Conservation (phyloP, 2,113 vertebrate species). For the Crocuta crocuta region DNA sequence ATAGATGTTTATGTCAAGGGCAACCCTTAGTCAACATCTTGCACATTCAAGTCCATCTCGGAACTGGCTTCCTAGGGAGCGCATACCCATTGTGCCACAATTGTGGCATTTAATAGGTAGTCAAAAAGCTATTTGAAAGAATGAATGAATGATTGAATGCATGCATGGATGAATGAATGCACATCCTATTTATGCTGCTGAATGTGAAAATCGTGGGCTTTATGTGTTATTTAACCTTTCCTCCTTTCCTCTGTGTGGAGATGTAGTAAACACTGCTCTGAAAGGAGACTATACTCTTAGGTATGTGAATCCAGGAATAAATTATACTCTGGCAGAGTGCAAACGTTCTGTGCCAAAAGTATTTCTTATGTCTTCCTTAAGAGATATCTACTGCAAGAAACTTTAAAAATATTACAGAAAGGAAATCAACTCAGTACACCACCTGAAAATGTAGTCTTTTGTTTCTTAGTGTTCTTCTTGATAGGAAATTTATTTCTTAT, state of each 20-base stretch:
- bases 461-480: not conserved
- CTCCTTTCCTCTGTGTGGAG: not conserved
- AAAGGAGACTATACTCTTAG: slow-evolving; percentile 41
- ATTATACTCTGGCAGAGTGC: slow-evolving; percentile 32
- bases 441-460: slow-evolving; percentile 60
- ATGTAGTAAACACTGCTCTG: slow-evolving; percentile 46
- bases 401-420: slow-evolving; percentile 61
- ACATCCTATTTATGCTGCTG: slow-evolving; percentile 28
- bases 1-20: slow-evolving; percentile 22
- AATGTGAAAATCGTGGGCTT: slow-evolving; percentile 36
- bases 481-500: not conserved
- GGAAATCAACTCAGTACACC: slow-evolving; percentile 55
- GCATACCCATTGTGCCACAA: not conserved
- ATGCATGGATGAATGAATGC: not conserved
- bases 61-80: not conserved
- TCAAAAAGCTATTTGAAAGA: not conserved
- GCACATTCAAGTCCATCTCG: not conserved
- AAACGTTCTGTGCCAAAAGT: slow-evolving; percentile 58
- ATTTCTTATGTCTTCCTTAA: slow-evolving; percentile 20
- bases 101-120: not conserved
- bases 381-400: slow-evolving; percentile 5
- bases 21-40: not conserved
- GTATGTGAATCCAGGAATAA: slow-evolving; percentile 57
- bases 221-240: slow-evolving; percentile 30
- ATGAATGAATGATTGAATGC: not conserved